These are phyloP conservation scores for Zeuzera pyrina DNA, from an alignment of 2,888 invertebrate species.

Conservation along the genomic window DNA sequence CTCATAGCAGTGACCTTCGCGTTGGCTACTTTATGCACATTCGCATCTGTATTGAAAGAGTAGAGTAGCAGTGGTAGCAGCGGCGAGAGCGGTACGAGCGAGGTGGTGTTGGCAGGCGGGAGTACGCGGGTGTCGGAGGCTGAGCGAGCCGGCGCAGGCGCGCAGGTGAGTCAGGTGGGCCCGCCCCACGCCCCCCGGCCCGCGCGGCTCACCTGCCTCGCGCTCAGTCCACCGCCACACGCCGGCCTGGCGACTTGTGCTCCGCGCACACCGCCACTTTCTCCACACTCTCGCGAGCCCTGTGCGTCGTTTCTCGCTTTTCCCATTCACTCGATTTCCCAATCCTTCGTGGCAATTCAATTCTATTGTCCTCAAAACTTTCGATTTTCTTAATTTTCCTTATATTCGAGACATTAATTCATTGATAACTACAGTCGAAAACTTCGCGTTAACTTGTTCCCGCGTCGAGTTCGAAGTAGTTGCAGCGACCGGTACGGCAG, in stretches of 20 bases:
- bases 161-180: slow-evolving; percentile 70
- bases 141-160: slow-evolving; percentile 63
- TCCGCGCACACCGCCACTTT: slow-evolving; percentile 68
- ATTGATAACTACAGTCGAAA: no score
- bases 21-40: no score
- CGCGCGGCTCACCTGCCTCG: slow-evolving; percentile 55
- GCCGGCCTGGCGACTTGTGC: slow-evolving; percentile 66
- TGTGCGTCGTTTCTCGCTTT: slow-evolving; percentile 64
- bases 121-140: slow-evolving; percentile 43
- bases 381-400: slow-evolving; percentile 31
- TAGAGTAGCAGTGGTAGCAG: no score
- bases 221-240: slow-evolving; percentile 57
- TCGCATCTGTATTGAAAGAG: no score
- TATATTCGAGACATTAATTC: no score
- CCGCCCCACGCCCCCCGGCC: slow-evolving; percentile 61
- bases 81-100: no score
- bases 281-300: slow-evolving; percentile 68
- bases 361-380: slow-evolving; percentile 20
- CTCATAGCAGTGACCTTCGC: no score
- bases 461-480: slow-evolving; percentile 15
- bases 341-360: slow-evolving; percentile 47
- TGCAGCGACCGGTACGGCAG: slow-evolving; percentile 23
- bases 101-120: slow-evolving; percentile 10
- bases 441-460: slow-evolving; percentile 1
- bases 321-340: slow-evolving; percentile 62